Percentiles rank a stretch among this genome's conserved stretches.
phyloP scores from a whole-genome alignment of 1,140 invertebrate species.

The Bombus sylvicola region DNA sequence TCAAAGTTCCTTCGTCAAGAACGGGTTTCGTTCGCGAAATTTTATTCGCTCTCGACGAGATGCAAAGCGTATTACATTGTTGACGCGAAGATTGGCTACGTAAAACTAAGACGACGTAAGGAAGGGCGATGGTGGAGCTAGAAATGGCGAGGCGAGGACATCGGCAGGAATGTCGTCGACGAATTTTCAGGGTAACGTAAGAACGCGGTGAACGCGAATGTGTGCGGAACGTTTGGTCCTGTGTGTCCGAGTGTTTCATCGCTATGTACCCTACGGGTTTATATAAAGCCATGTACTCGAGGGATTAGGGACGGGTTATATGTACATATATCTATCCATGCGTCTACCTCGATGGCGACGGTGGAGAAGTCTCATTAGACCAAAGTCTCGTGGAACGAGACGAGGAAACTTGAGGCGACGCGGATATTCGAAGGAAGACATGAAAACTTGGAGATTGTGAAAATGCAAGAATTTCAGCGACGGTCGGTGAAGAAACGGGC shows the following conservation, averaged over 20 bases:
- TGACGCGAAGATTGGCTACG: constrained; percentile 64
- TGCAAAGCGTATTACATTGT: constrained; percentile 64
- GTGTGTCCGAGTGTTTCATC: constrained; percentile 5
- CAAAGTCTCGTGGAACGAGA: constrained; percentile 65
- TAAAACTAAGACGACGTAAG: constrained; percentile 51
- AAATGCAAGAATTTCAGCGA: constrained; percentile 75
- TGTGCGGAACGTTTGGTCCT: constrained; percentile 15
- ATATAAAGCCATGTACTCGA: constrained; percentile 38
- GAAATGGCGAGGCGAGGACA: constrained; percentile 13
- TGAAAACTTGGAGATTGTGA: constrained; percentile 81
- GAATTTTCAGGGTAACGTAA: constrained; percentile 50
- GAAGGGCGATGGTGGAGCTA: constrained; percentile 18
- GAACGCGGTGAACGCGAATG: constrained; percentile 21
- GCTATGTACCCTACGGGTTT: background rate
- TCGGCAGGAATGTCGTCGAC: constrained; percentile 48
- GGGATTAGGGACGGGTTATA: constrained; percentile 40
- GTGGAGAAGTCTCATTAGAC: constrained; percentile 76
- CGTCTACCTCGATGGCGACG: constrained; percentile 72
- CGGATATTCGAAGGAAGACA: constrained; percentile 75
- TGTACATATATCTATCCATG: constrained; percentile 34
- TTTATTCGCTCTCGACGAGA: constrained; percentile 55
- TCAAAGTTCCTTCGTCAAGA: constrained; percentile 59
- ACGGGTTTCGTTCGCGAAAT: constrained; percentile 56
- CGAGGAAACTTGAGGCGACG: constrained; percentile 64
- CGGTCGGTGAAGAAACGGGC: constrained; percentile 14